These are phyloP conservation scores for Phalacrocorax brasilianus DNA, from an alignment of 2,113 vertebrate species.

Conservation along the genomic window DNA sequence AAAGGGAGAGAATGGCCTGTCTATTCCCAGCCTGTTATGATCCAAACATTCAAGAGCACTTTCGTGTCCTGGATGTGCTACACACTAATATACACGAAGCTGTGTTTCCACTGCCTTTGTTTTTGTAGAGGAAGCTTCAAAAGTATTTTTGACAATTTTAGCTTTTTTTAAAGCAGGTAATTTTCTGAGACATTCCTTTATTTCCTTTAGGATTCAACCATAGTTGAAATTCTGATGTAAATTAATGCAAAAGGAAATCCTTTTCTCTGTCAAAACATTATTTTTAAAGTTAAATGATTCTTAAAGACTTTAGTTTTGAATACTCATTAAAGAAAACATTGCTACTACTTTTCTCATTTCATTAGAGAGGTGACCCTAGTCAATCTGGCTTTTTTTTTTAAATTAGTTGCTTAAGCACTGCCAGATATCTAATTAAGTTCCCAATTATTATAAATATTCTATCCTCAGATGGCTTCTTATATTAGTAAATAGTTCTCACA, in stretches of 20 bases:
- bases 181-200: neutral
- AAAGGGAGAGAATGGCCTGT: neutral
- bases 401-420: conserved; percentile 20
- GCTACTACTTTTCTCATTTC: neutral
- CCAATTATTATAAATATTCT: conserved; percentile 56
- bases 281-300: neutral
- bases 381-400: neutral
- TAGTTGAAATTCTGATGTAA: neutral
- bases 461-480: conserved; percentile 31
- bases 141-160: neutral
- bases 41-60: neutral
- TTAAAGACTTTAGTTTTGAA: neutral
- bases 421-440: conserved; percentile 48
- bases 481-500: conserved; percentile 48
- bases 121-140: neutral
- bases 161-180: neutral
- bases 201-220: neutral
- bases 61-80: neutral
- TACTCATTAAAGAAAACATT: neutral
- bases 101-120: neutral
- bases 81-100: neutral
- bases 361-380: neutral
- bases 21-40: neutral
- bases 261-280: neutral
- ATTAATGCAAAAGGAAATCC: neutral